These are phyloP conservation scores for Clarias laeviceps DNA, from an alignment of 2,797 vertebrate genomes.

Conservation along the genomic window DNA sequence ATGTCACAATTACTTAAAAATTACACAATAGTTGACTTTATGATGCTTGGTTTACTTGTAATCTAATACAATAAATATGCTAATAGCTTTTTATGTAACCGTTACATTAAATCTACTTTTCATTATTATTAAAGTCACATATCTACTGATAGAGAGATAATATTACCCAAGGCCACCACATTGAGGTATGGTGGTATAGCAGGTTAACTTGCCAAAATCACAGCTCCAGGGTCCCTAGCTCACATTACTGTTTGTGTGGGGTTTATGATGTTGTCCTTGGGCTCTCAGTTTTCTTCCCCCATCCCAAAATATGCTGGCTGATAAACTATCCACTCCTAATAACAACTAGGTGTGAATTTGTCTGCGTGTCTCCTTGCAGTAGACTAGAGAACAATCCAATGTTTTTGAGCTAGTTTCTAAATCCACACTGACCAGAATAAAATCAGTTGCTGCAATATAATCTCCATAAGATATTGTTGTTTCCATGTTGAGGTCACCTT, in stretches of 20 bases:
- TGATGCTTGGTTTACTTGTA: not conserved
- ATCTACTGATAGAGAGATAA: not conserved
- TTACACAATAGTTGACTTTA: not conserved
- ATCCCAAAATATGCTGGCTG: not conserved
- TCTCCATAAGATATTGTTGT: not conserved
- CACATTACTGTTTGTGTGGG: constrained; percentile 8
- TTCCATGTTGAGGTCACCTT: not conserved
- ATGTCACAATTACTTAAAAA: not conserved
- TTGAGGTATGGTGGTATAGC: not conserved
- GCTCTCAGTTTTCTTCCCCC: not conserved
- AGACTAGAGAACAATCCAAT: not conserved
- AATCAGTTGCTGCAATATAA: not conserved
- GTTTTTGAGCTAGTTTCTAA: not conserved
- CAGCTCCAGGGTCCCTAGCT: not conserved
- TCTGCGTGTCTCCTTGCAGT: not conserved
- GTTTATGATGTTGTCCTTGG: not conserved
- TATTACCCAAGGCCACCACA: not conserved
- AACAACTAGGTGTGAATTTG: not conserved
- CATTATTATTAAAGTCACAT: not conserved
- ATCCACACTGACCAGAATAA: not conserved
- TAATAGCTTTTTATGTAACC: too few relatives aligned
- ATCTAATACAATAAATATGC: not conserved
- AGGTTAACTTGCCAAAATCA: not conserved
- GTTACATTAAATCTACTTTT: not conserved
- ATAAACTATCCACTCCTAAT: not conserved